Base-by-base conservation (phyloP, 2,888 invertebrate species). In the Acronicta aceris region DNA sequence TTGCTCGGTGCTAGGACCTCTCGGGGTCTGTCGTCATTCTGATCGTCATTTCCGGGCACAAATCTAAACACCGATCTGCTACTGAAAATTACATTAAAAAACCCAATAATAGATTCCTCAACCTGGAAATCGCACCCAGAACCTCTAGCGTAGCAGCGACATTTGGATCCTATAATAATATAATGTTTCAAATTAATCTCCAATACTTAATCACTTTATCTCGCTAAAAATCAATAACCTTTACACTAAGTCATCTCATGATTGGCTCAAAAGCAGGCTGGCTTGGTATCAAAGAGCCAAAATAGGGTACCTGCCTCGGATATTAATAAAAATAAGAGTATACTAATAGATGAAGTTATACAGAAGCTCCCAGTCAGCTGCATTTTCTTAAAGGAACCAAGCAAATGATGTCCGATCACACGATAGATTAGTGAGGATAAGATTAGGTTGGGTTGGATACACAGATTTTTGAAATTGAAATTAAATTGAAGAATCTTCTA, bases 351-450 rank as follows among this genome's bases (percentile, higher is more conserved):
- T 81, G 82, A 90, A 89, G 87, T 90, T 91, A 91, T 87, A 86
- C 81, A 85, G 84, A 91, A 89, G 85, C 85, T 88, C 83, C 85
- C 76, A 91, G 90, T 91, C 92, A 92, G 92, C 91, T 93, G 92
- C 92, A 93, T 93, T 94, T 93, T 93, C 94, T 93, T 92, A 89
- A 92, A 93, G 91, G 92, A 91, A 84, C 92, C 86, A 87, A 90
- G 93, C 90, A 93, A 93, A 92, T 89, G 90, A 91, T 90, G 92
- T 89, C 89, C 89, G 89, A 90, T 90, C 89, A 85, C 54, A 84
- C 63, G 84, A 61, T 59, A 59, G 70, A 52, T 53, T 81, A 71
- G 13, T 64, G 25, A 78, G 87, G 93, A 91, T 80, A 80, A 7
- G 76, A 91, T 80, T 79, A 7, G 76, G 4, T 33, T 12, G 33